Conservation (phyloP, 2,113 vertebrate genomes). For the Alligator sinensis region DNA sequence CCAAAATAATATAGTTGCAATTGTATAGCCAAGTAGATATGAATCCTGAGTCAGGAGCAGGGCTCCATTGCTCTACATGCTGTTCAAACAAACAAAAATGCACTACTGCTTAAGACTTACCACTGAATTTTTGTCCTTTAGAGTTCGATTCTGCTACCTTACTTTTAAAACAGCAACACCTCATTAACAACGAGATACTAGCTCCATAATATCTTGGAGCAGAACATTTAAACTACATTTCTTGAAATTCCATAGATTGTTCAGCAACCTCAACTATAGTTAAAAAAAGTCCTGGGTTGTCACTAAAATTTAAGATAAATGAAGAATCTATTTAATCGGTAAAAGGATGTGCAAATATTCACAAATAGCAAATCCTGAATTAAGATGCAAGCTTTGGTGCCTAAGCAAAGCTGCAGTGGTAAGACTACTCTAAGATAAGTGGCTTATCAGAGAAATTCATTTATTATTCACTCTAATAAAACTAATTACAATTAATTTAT, state of each 20-base stretch:
- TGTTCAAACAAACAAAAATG: neutral
- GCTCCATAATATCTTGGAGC: neutral
- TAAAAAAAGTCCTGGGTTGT: neutral
- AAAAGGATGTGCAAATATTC: neutral
- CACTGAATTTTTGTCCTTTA: neutral
- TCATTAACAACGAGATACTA: neutral
- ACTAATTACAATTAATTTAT: slow-evolving; percentile 38
- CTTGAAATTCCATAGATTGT: neutral
- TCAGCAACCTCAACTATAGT: neutral
- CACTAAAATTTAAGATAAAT: neutral
- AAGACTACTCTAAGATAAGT: neutral
- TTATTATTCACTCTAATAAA: slow-evolving; percentile 43
- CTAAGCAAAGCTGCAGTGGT: neutral
- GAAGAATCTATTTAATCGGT: neutral
- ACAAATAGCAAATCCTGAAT: neutral
- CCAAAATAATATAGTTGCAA: neutral
- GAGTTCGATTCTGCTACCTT: neutral
- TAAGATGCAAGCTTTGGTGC: slow-evolving; percentile 13
- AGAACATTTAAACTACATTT: neutral
- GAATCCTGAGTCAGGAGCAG: neutral
- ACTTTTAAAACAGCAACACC: neutral
- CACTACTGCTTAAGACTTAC: neutral
- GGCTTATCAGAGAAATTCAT: neutral
- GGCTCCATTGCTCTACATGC: neutral
- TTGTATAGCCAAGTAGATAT: neutral